These are phyloP conservation scores for Chelonoidis abingdonii DNA, from an alignment of 2,113 vertebrate genomes.

Conservation along the genomic window DNA sequence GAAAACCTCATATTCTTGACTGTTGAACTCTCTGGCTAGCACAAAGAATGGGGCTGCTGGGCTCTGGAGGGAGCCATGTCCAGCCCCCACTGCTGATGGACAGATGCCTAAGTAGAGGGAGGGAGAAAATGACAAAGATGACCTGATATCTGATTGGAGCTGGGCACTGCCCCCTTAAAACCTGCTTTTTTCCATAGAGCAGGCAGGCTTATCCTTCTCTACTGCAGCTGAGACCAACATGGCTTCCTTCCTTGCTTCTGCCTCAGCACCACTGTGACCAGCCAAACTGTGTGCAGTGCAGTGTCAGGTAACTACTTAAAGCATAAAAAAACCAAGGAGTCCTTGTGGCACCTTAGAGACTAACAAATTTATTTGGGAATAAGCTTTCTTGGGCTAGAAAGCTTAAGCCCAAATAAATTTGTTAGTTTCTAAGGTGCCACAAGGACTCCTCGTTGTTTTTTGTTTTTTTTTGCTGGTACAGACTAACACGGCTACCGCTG, in stretches of 20 bases:
- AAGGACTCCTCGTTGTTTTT: no score
- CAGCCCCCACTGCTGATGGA: accelerated
- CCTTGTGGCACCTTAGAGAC: no score
- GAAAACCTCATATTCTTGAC: background rate
- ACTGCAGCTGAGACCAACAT: background rate
- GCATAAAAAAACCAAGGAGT: background rate
- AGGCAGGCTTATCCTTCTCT: background rate
- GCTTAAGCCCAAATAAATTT: no score
- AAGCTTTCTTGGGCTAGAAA: no score
- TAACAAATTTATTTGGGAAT: no score
- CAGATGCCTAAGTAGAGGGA: background rate
- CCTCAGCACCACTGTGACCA: background rate
- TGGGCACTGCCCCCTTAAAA: no score
- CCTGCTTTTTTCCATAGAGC: background rate
- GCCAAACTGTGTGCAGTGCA: background rate
- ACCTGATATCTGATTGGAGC: background rate
- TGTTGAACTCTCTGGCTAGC: no score
- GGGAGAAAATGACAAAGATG: accelerated
- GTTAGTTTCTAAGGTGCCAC: no score
- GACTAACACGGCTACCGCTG: no score
- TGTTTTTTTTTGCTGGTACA: no score
- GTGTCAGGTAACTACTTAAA: background rate
- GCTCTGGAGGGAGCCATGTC: accelerated
- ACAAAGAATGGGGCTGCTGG: background rate
- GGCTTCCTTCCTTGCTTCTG: background rate